These are phyloP conservation scores for Clarias batrachus DNA, from an alignment of 2,113 vertebrate species.

Conservation along the genomic window DNA sequence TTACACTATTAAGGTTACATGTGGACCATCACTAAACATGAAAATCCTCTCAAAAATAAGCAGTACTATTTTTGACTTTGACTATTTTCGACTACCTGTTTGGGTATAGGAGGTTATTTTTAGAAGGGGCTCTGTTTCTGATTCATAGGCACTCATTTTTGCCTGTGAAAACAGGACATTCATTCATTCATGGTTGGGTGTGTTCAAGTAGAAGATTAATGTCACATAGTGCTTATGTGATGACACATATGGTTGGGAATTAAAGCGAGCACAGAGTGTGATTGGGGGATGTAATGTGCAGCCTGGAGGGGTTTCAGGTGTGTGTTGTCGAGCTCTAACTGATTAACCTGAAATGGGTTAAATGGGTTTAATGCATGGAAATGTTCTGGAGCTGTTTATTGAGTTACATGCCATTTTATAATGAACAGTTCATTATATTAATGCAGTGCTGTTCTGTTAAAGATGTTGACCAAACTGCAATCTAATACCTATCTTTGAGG, in stretches of 20 bases:
- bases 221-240: conserved; percentile 34
- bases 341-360: conserved; percentile 11
- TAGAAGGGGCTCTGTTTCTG: conserved; percentile 34
- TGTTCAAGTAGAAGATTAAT: conserved; percentile 9
- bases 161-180: conserved; percentile 37
- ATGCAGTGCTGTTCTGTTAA: background rate
- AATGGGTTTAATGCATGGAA: background rate
- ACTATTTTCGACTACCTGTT: conserved; percentile 20
- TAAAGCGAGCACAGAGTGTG: conserved; percentile 1
- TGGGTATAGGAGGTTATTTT: conserved; percentile 39
- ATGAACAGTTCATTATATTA: background rate
- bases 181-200: conserved; percentile 40
- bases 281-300: conserved; percentile 1
- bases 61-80: conserved; percentile 14
- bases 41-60: conserved; percentile 28
- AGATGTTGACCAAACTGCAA: background rate
- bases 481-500: background rate
- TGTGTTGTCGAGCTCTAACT: conserved; percentile 24
- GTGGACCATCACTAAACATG: conserved; percentile 22
- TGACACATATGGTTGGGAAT: conserved; percentile 32
- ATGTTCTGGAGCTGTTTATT: background rate
- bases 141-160: conserved; percentile 22
- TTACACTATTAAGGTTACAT: conserved; percentile 35
- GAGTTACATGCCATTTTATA: background rate
- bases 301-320: background rate